These are phyloP conservation scores for Standfussiana lucernea DNA, from an alignment of 2,888 invertebrate species.

Conservation along the genomic window DNA sequence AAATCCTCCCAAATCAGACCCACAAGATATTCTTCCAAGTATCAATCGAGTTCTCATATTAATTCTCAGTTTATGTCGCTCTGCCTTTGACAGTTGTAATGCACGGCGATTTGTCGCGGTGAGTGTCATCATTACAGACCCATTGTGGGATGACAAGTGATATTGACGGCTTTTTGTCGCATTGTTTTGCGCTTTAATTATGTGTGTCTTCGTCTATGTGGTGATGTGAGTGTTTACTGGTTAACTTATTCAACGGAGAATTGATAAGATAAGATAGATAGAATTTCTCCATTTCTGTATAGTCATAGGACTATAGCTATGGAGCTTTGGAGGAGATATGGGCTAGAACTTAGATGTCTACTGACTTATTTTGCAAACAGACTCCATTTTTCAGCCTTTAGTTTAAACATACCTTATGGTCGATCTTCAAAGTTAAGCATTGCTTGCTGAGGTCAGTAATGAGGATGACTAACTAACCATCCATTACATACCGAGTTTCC, in stretches of 20 bases:
- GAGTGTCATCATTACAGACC: constrained; percentile 67
- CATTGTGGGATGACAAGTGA: constrained; percentile 67
- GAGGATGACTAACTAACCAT: not conserved
- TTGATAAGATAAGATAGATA: not conserved
- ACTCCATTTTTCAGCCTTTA: not conserved
- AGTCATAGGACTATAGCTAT: not conserved
- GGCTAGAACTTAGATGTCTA: not conserved
- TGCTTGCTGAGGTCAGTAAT: not conserved
- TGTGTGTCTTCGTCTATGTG: constrained; percentile 3
- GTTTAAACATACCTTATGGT: not conserved
- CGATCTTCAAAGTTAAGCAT: not conserved
- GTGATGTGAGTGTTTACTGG: not conserved
- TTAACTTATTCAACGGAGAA: not conserved
- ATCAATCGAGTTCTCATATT: constrained; percentile 89
- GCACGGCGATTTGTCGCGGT: constrained; percentile 81
- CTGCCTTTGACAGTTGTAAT: constrained; percentile 84
- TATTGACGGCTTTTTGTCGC: constrained; percentile 67
- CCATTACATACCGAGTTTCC: not conserved
- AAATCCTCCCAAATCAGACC: constrained; percentile 55
- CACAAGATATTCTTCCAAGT: constrained; percentile 74
- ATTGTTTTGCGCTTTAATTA: constrained; percentile 63
- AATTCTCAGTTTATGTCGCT: constrained; percentile 83
- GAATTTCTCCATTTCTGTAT: not conserved
- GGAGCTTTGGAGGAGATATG: not conserved
- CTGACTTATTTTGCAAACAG: no score